Conservation (phyloP, 2,888 invertebrate species). For the Microctonus hyperodae region DNA sequence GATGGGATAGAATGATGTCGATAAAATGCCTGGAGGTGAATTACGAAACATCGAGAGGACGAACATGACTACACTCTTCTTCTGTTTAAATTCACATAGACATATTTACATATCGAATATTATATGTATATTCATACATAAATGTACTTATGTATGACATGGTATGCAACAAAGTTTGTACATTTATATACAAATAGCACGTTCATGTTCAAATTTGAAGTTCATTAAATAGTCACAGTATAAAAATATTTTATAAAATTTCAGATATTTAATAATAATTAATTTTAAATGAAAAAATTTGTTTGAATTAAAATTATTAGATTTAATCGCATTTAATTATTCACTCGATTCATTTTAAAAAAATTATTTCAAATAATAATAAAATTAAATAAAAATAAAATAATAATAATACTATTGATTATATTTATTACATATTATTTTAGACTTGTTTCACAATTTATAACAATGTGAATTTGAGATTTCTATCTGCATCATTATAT, state of each 20-base stretch:
- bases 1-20: neutral
- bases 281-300: too few species aligned
- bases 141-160: neutral
- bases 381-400: too few species aligned
- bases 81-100: too few species aligned
- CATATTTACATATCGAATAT: neutral
- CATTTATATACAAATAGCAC: conserved; percentile 6
- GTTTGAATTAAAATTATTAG: too few species aligned
- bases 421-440: too few species aligned
- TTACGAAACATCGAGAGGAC: neutral
- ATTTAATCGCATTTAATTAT: too few species aligned
- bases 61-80: neutral
- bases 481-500: too few species aligned
- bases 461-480: too few species aligned
- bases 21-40: neutral
- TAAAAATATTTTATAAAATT: conserved; percentile 46
- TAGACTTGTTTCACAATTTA: too few species aligned
- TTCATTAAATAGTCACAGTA: conserved; percentile 48
- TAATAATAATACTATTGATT: too few species aligned
- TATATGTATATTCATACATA: neutral
- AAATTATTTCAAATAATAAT: too few species aligned
- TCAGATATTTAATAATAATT: conserved; percentile 44
- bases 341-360: too few species aligned
- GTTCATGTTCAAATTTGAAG: conserved; percentile 52
- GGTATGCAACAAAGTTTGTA: neutral